Evolutionary conservation across 2,797 vertebrate genomes (phyloP), one percentile per base, ranked within the genome.

Genomic region (Aldrovandia affinis): DNA sequence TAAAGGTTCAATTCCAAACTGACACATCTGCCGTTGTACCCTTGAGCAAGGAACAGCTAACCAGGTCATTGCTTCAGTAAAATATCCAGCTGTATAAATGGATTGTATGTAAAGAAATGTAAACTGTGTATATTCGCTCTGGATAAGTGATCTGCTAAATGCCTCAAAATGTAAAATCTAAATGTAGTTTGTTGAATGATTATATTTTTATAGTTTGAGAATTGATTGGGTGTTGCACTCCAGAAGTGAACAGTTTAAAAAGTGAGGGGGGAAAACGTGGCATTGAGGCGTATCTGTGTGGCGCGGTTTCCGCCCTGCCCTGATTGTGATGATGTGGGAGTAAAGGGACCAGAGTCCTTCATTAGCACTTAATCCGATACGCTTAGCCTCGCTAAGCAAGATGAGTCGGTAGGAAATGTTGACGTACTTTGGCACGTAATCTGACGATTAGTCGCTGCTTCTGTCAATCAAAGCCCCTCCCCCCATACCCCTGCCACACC

Each of bases 381-480:
- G 85, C 87, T 87, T 88, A 89, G 88, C 78, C 36, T 80, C 50
- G 65, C 83, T 84, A 88, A 84, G 81, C 75, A 70, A 70, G 63
- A 70, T 81, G 63, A 80, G 83, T 81, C 22, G 44, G 52, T 55
- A 10, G 55, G 47, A 80, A 50, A 81, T 75, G 47, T 47, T 88
- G 88, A 90, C 80, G 86, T 85, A 86, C 57, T 81, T 82, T 61
- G 50, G 80, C 73, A 57, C 78, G 12, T 91, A 92, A 92, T 90
- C 86, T 88, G 86, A 88, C 55, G 44, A 82, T 92, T 89, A 88
- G 87, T 89, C 88, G 89, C 82, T 87, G 83, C 61, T 55, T 75
- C 81, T 78, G 84, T 84, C 83, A 82, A 88, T 47, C 82, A 85
- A 84, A 63, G 87, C 83, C 78, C n/a, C n/a, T n/a, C n/a, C n/a